Percentiles rank a stretch among this genome's conserved stretches.
These are phyloP conservation scores for Onychorhynchus coronatus DNA, from an alignment of 2,113 vertebrate species.

Conservation along the genomic window DNA sequence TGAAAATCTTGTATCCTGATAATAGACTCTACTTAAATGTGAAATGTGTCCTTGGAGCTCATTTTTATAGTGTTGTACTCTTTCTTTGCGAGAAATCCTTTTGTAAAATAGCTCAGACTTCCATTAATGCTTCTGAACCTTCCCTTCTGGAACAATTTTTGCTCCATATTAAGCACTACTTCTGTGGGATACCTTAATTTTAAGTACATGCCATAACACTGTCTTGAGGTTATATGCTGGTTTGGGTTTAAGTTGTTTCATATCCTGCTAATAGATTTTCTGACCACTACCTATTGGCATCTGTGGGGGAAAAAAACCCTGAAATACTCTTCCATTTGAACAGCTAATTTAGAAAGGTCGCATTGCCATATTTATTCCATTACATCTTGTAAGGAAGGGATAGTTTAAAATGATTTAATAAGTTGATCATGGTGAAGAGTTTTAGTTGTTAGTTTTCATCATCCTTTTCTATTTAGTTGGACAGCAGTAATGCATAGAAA, in stretches of 20 bases:
- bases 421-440: not conserved
- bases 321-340: not conserved
- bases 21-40: conserved; percentile 13
- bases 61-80: not conserved
- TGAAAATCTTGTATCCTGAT: conserved; percentile 8
- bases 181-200: not conserved
- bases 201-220: not conserved
- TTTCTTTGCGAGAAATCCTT: not conserved
- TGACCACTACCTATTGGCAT: not conserved
- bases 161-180: not conserved
- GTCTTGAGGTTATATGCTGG: not conserved
- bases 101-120: not conserved
- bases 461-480: not conserved
- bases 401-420: not conserved
- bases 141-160: not conserved
- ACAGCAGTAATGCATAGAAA: not conserved
- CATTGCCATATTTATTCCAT: not conserved
- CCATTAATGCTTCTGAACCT: not conserved
- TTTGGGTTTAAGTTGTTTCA: not conserved
- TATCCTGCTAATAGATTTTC: not conserved
- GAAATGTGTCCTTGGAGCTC: conserved; percentile 35
- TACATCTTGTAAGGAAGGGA: not conserved
- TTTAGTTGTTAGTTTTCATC: not conserved
- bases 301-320: rapidly evolving
- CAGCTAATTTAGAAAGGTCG: not conserved